A percentile compares a stretch with the other conserved stretches of the same genome.
Evolutionary conservation across 2,888 invertebrate species (phyloP).

Genomic region (Melieria picta): DNA sequence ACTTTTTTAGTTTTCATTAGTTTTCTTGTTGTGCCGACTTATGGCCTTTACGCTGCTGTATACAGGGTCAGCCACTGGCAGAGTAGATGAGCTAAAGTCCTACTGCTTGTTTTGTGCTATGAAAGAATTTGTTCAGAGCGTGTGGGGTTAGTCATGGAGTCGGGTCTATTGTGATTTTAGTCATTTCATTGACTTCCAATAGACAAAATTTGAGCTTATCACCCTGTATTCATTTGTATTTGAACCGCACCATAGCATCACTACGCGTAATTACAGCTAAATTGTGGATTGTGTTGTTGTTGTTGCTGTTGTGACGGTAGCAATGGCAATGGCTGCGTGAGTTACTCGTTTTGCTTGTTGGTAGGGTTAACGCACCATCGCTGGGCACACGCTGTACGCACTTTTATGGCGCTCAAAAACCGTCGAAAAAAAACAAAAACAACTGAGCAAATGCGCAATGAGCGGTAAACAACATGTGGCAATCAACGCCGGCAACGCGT

Average conservation of each 20-base stretch:
- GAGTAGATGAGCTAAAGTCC: too few relatives aligned
- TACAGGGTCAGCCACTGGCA: too few relatives aligned
- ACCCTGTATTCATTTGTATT: not conserved
- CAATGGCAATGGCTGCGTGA: not conserved
- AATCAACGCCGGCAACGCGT: slow-evolving; percentile 18
- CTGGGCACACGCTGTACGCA: slow-evolving; percentile 25
- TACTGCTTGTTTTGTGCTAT: not conserved
- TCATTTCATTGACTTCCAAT: too few relatives aligned
- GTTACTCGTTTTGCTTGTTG: slow-evolving; percentile 2
- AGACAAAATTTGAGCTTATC: too few relatives aligned
- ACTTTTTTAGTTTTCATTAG: too few relatives aligned
- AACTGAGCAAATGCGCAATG: not conserved
- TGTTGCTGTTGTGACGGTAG: slow-evolving; percentile 1
- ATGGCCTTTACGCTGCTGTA: too few relatives aligned
- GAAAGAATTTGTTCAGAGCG: not conserved
- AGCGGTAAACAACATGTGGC: not conserved
- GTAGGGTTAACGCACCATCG: slow-evolving; percentile 34
- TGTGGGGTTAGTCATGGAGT: too few relatives aligned
- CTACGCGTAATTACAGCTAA: not conserved
- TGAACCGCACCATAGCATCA: not conserved
- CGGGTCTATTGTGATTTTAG: too few relatives aligned
- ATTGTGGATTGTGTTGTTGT: not conserved
- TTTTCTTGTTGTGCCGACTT: too few relatives aligned
- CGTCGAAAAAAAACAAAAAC: not conserved
- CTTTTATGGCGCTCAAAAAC: slow-evolving; percentile 3